Conservation (phyloP, 2,797 vertebrate genomes). For the Spizella passerina region DNA sequence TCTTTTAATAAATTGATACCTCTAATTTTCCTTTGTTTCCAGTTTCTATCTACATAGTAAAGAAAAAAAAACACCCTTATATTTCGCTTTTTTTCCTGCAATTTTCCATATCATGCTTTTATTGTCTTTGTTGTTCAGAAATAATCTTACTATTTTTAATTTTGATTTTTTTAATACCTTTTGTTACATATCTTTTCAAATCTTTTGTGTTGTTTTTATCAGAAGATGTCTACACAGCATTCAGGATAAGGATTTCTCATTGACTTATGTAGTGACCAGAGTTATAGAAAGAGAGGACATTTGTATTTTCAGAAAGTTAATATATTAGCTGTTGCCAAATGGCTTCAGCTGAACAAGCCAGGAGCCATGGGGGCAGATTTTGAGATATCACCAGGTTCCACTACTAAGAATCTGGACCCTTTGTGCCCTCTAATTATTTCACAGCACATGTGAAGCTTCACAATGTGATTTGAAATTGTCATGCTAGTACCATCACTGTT, state of each 20-base stretch:
- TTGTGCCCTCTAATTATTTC: background rate
- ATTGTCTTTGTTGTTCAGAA: background rate
- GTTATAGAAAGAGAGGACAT: rapidly evolving
- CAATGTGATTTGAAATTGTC: background rate
- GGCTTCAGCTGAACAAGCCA: background rate
- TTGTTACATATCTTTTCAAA: background rate
- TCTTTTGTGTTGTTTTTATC: background rate
- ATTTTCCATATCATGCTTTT: background rate
- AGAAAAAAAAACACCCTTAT: rapidly evolving
- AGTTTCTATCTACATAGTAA: background rate
- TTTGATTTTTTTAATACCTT: background rate
- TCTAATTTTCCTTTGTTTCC: background rate
- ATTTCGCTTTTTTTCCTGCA: background rate
- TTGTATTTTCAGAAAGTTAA: background rate
- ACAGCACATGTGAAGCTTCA: background rate
- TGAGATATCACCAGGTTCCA: background rate
- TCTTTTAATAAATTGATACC: background rate
- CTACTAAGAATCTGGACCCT: background rate
- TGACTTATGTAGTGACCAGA: background rate
- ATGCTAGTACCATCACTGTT: background rate
- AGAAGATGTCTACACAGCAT: background rate
- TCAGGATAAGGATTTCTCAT: background rate
- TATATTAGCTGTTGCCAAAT: background rate
- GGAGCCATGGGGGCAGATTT: background rate
- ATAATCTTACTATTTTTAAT: background rate